Percentiles rank a stretch among this genome's conserved stretches.
phyloP scores from a whole-genome alignment of 2,797 vertebrate genomes.

The Alfaro cultratus region DNA sequence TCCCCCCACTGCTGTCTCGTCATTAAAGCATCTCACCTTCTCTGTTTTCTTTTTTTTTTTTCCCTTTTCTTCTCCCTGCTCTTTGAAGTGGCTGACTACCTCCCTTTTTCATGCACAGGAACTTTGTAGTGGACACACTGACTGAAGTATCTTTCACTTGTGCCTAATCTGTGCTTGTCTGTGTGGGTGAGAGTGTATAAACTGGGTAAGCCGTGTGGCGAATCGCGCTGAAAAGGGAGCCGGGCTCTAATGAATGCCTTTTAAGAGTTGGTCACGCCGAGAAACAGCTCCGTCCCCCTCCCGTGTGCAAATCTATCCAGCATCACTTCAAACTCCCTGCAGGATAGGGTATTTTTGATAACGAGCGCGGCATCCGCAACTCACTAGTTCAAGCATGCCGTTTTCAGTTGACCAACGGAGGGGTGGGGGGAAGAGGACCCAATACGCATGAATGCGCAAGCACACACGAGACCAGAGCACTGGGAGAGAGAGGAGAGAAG shows the following conservation, averaged over 20 bases:
- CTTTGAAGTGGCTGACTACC: conserved; percentile 44
- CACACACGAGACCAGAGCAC: not conserved
- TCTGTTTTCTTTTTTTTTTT: not conserved
- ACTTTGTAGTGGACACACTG: conserved; percentile 37
- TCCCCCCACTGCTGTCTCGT: conserved; percentile 29
- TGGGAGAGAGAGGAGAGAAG: not conserved
- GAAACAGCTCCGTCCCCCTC: conserved; percentile 84
- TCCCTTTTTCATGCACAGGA: conserved; percentile 9
- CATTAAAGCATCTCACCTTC: conserved; percentile 16
- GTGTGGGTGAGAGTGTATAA: conserved; percentile 55
- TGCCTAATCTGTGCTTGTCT: conserved; percentile 79
- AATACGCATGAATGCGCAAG: conserved; percentile 10
- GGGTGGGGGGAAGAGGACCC: not conserved
- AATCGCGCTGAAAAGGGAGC: conserved; percentile 88
- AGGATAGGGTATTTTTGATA: conserved; percentile 66
- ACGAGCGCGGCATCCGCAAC: conserved; percentile 46
- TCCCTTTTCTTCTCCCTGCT: conserved; percentile 4
- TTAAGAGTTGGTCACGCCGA: conserved; percentile 88
- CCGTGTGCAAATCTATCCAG: conserved; percentile 88
- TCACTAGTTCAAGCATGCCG: conserved; percentile 8
- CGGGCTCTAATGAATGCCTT: conserved; percentile 91
- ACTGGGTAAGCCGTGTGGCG: conserved; percentile 84
- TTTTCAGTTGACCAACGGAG: not conserved
- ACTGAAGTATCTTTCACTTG: conserved; percentile 67
- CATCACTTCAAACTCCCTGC: conserved; percentile 85